A percentile compares a stretch with the other conserved stretches of the same genome.
Conservation (phyloP, 2,888 invertebrate genomes). For the Helleia helle region DNA sequence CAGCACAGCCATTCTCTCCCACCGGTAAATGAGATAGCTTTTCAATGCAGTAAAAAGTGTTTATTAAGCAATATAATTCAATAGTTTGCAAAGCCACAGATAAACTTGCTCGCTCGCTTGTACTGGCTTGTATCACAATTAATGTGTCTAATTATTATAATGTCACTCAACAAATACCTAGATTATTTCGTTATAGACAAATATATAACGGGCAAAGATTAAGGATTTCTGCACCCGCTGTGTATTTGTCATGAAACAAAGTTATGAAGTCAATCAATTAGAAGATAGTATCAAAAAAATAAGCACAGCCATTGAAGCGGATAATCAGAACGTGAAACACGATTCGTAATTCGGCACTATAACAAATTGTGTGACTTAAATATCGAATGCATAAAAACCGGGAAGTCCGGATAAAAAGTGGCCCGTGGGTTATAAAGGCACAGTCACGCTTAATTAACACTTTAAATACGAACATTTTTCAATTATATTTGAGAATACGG, state of each 20-base stretch:
- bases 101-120: too few relatives aligned
- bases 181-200: too few relatives aligned
- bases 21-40: too few relatives aligned
- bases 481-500: conserved; percentile 46
- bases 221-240: too few relatives aligned
- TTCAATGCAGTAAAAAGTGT: too few relatives aligned
- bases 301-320: conserved; percentile 65
- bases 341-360: conserved; percentile 49
- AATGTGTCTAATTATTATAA: too few relatives aligned
- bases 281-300: conserved; percentile 39
- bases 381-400: conserved; percentile 47
- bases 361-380: conserved; percentile 58
- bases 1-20: too few relatives aligned
- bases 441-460: conserved; percentile 60
- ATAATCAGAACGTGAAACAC: conserved; percentile 67
- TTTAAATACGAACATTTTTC: conserved; percentile 52
- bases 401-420: conserved; percentile 53
- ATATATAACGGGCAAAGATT: too few relatives aligned
- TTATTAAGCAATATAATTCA: too few relatives aligned
- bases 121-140: too few relatives aligned
- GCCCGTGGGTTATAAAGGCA: conserved; percentile 40
- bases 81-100: too few relatives aligned
- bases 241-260: neutral
- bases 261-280: conserved; percentile 4
- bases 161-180: too few relatives aligned